Percentiles rank a stretch among this genome's conserved stretches.
These are phyloP conservation scores for Mormyrus hasselquistii DNA, from an alignment of 2,797 vertebrate genomes.

Conservation along the genomic window DNA sequence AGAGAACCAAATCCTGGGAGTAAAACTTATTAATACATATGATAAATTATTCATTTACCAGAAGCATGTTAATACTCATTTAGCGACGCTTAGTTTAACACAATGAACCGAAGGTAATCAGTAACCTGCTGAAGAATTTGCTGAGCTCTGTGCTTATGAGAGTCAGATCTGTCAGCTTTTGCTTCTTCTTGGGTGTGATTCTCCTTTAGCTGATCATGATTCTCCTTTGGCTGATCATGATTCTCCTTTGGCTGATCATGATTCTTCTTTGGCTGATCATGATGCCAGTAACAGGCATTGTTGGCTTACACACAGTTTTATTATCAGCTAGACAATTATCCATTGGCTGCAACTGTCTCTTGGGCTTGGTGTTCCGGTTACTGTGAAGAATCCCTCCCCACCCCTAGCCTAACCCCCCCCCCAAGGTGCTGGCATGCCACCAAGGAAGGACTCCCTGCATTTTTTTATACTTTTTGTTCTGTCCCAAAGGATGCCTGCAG, in stretches of 20 bases:
- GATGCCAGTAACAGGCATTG: neutral
- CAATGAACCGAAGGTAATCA: neutral
- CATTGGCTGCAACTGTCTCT: neutral
- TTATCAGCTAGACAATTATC: neutral
- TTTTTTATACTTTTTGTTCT: neutral
- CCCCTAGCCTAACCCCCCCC: too few species aligned
- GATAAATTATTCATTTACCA: neutral
- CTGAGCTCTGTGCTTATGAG: neutral
- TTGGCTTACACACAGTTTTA: neutral
- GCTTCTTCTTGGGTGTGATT: neutral
- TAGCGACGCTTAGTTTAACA: neutral
- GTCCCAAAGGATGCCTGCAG: neutral
- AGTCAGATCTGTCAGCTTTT: neutral
- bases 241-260: neutral
- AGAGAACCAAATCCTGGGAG: neutral
- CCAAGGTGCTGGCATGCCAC: neutral
- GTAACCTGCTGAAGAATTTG: neutral
- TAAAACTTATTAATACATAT: neutral
- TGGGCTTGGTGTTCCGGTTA: neutral
- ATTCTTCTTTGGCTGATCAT: neutral
- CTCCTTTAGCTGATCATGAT: neutral
- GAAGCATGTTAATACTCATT: neutral
- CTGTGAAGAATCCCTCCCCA: neutral
- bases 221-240: neutral
- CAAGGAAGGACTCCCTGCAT: neutral